These are phyloP conservation scores for Corticium candelabrum DNA, from an alignment of 37 sponge, comb jelly and placozoan species.

Conservation along the genomic window DNA sequence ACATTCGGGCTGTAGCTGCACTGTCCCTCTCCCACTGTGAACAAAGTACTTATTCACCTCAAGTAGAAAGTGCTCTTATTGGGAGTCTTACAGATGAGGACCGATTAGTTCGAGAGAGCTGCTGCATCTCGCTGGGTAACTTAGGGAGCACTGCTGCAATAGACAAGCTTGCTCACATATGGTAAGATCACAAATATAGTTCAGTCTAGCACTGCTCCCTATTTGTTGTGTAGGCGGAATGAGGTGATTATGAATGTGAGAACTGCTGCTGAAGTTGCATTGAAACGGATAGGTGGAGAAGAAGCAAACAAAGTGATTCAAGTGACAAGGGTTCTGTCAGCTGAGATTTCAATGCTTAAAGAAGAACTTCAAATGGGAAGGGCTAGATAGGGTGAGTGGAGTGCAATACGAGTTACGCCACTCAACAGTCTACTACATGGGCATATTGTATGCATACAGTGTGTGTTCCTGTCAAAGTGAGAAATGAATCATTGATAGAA, in stretches of 20 bases:
- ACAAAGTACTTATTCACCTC: conserved; percentile 42
- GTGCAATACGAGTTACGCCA: no score
- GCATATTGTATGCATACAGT: no score
- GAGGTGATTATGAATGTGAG: conserved; percentile 89
- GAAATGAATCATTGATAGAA: no score
- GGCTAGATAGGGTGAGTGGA: no score
- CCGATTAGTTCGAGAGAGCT: conserved; percentile 80
- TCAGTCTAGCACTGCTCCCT: no score
- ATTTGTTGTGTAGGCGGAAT: conserved; percentile 70
- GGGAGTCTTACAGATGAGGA: conserved; percentile 66
- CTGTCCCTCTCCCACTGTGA: no score
- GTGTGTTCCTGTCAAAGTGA: no score
- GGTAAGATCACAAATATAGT: conserved; percentile 53
- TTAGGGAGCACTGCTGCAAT: conserved; percentile 64
- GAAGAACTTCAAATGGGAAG: no score
- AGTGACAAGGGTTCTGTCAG: conserved; percentile 11
- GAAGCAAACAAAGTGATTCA: conserved; percentile 62
- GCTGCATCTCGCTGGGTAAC: conserved; percentile 75
- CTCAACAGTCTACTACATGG: no score
- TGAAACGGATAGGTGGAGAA: conserved; percentile 64
- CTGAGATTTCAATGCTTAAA: no score
- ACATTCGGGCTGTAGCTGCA: conserved; percentile 89
- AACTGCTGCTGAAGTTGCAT: conserved; percentile 78
- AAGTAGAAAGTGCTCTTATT: conserved; percentile 35
- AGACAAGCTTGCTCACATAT: conserved; percentile 51